These are phyloP conservation scores for Dione vanillae DNA, from an alignment of 2,888 invertebrate genomes.

Conservation along the genomic window DNA sequence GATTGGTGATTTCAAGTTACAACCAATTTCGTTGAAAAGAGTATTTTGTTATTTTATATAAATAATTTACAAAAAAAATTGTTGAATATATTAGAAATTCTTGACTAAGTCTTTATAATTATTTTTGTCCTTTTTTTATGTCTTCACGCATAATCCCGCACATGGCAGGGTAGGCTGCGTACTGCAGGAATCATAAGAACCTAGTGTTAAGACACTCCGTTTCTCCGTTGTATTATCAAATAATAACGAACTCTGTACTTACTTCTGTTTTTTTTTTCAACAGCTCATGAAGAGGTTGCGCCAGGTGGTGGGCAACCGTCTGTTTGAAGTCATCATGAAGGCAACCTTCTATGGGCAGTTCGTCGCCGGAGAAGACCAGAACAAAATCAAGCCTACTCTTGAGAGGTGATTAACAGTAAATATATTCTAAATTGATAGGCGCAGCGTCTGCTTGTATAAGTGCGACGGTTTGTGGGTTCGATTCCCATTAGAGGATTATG, in stretches of 20 bases:
- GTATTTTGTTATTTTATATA: background rate
- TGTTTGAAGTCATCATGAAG: constrained; percentile 95
- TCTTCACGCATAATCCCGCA: no score
- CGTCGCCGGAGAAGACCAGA: constrained; percentile 97
- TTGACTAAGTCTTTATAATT: no score
- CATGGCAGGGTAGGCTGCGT: no score
- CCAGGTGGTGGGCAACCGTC: constrained; percentile 89
- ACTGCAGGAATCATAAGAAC: no score
- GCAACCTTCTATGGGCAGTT: constrained; percentile 99
- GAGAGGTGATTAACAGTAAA: no score
- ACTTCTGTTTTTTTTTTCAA: constrained; percentile 4
- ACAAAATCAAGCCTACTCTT: constrained; percentile 92
- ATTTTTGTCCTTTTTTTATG: no score
- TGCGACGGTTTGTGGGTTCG: no score
- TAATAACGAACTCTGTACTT: background rate
- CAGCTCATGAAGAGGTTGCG: constrained; percentile 94
- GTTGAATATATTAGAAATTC: background rate
- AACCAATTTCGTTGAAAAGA: background rate
- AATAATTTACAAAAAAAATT: background rate
- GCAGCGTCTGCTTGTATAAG: no score
- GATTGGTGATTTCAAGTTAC: background rate
- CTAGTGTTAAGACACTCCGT: no score
- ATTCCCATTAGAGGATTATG: no score
- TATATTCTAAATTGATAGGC: no score
- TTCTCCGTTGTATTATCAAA: no score